Conservation (phyloP, 2,113 vertebrate species). For the Hemicordylus capensis region DNA sequence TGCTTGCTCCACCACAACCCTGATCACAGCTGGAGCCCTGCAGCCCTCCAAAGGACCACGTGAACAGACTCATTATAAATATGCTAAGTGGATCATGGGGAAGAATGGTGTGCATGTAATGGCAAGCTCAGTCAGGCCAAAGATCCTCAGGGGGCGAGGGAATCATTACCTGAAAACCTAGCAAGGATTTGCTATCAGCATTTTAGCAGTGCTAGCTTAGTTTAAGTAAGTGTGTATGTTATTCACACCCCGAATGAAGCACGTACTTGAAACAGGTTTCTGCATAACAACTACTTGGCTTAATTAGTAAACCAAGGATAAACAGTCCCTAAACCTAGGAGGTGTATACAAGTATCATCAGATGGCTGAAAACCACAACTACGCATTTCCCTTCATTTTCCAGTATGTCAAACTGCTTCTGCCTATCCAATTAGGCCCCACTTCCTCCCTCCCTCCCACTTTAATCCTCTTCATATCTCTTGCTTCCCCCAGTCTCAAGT, state of each 20-base stretch:
- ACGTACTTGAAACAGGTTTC: neutral
- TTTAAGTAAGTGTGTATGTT: neutral
- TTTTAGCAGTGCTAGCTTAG: neutral
- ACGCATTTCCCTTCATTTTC: neutral
- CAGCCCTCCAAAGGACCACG: too few species aligned
- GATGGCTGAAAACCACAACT: neutral
- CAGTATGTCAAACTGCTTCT: neutral
- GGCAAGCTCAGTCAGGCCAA: neutral
- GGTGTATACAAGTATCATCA: neutral
- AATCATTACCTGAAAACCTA: neutral
- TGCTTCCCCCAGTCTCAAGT: neutral
- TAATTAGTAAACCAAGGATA: neutral
- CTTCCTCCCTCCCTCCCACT: neutral
- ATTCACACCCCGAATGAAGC: neutral
- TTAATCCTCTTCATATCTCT: neutral
- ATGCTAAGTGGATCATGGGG: neutral
- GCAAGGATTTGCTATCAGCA: neutral
- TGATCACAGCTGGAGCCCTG: too few species aligned
- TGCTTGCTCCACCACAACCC: too few species aligned
- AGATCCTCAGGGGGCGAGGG: neutral
- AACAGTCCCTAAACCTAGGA: neutral
- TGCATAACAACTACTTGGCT: neutral
- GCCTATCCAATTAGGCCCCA: neutral
- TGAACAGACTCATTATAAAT: too few species aligned
- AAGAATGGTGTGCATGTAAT: neutral